Evolutionary conservation across 2,113 vertebrate species (phyloP).

Genomic region (Xiphophorus hellerii): DNA sequence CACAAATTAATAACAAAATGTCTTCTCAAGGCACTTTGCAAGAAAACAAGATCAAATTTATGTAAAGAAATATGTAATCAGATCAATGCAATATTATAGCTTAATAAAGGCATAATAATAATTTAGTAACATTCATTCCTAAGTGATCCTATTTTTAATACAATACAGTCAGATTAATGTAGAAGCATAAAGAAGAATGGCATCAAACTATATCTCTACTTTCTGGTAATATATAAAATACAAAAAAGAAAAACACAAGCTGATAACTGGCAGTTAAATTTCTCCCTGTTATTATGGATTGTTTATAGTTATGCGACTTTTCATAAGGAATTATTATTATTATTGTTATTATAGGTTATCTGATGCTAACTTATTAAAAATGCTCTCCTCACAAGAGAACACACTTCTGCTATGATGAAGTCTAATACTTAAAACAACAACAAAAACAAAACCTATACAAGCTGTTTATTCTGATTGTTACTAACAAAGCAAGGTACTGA

Average conservation of each 20-base stretch:
- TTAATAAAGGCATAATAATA: background rate
- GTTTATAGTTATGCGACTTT: background rate
- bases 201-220: background rate
- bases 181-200: background rate
- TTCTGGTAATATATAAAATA: too few relatives aligned
- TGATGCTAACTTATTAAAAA: background rate
- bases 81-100: background rate
- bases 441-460: background rate
- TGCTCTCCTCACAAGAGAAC: background rate
- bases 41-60: background rate
- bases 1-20: background rate
- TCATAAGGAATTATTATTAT: background rate
- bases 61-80: background rate
- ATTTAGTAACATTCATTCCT: background rate
- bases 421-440: background rate
- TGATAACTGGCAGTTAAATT: background rate
- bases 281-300: background rate
- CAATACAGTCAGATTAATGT: background rate
- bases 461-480: conserved; percentile 1
- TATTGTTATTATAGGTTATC: background rate
- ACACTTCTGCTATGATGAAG: background rate
- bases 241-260: background rate
- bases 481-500: conserved; percentile 11
- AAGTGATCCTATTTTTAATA: background rate
- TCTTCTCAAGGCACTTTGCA: background rate